phyloP scores from a whole-genome alignment of 2,888 invertebrate species.

The Automeris io region DNA sequence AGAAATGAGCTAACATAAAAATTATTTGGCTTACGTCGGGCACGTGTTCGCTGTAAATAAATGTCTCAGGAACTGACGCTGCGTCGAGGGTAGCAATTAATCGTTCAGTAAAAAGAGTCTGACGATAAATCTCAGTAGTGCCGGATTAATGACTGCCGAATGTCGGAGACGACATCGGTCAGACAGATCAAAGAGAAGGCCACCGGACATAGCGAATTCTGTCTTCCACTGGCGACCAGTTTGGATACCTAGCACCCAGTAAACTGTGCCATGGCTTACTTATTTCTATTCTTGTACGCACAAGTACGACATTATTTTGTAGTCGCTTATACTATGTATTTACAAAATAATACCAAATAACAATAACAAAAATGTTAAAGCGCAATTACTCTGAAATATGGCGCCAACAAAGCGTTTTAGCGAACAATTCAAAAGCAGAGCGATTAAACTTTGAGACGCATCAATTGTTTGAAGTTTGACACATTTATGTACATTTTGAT shows the following conservation, averaged over 20 bases:
- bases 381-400: slow-evolving; percentile 3
- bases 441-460: slow-evolving; percentile 31
- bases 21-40: slow-evolving; percentile 23
- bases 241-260: slow-evolving; percentile 38
- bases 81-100: slow-evolving; percentile 33
- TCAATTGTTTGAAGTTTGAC: slow-evolving; percentile 30
- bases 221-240: slow-evolving; percentile 29
- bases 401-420: slow-evolving; percentile 24
- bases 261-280: slow-evolving; percentile 52
- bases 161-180: slow-evolving; percentile 32
- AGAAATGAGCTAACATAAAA: slow-evolving; percentile 12
- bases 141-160: slow-evolving; percentile 28
- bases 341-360: slow-evolving; percentile 29
- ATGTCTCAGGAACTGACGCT: slow-evolving; percentile 36
- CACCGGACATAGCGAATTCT: slow-evolving; percentile 37
- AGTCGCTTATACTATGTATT: slow-evolving; percentile 46
- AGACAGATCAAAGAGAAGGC: slow-evolving; percentile 54
- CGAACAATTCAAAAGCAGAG: slow-evolving; percentile 43
- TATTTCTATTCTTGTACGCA: slow-evolving; percentile 56
- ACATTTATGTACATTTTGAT: slow-evolving; percentile 24
- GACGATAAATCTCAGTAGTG: slow-evolving; percentile 26
- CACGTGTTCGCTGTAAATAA: slow-evolving; percentile 56
- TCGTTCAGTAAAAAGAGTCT: slow-evolving; percentile 25
- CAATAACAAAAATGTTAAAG: slow-evolving; percentile 14
- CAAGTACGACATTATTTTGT: slow-evolving; percentile 49